Conservation (phyloP, 2,113 vertebrate genomes). For the Illadopsis cleaveri region DNA sequence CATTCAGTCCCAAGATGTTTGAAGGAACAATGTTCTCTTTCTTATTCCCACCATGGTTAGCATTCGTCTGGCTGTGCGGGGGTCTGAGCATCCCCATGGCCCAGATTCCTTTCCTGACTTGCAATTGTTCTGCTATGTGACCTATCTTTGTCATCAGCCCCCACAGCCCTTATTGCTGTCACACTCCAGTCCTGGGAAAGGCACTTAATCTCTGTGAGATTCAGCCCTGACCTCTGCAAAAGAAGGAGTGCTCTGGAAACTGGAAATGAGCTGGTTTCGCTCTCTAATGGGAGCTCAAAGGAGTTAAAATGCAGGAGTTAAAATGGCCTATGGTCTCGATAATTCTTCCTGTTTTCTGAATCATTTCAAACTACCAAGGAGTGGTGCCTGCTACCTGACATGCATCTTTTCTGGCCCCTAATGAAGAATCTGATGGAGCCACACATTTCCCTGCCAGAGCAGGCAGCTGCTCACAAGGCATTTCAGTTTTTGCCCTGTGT, state of each 20-base stretch:
- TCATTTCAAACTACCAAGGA: not conserved
- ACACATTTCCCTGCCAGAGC: accelerated
- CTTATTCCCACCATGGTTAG: not conserved
- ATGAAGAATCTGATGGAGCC: accelerated
- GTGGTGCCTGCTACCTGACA: not conserved
- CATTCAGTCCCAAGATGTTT: not conserved
- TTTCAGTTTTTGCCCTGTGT: not conserved
- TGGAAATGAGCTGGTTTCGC: not conserved
- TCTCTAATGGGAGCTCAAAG: not conserved
- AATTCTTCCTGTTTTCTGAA: not conserved
- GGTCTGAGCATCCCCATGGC: slow-evolving; percentile 34
- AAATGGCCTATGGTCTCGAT: accelerated
- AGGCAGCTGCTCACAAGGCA: not conserved
- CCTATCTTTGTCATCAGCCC: slow-evolving; percentile 28
- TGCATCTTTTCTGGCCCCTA: not conserved
- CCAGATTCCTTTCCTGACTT: slow-evolving; percentile 50
- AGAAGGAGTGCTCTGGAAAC: not conserved
- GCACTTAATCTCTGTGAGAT: slow-evolving; percentile 2
- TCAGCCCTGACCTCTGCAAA: slow-evolving; percentile 24
- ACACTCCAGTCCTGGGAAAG: slow-evolving; percentile 20
- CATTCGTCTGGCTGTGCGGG: accelerated
- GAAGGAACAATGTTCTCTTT: slow-evolving; percentile 34
- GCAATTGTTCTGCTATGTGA: slow-evolving; percentile 10
- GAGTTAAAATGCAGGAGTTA: not conserved
- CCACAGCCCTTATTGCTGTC: not conserved